Evolutionary conservation across 2,797 vertebrate species (phyloP), one percentile per base, ranked within the genome.

Genomic region (Stomatorhinus walkeri): DNA sequence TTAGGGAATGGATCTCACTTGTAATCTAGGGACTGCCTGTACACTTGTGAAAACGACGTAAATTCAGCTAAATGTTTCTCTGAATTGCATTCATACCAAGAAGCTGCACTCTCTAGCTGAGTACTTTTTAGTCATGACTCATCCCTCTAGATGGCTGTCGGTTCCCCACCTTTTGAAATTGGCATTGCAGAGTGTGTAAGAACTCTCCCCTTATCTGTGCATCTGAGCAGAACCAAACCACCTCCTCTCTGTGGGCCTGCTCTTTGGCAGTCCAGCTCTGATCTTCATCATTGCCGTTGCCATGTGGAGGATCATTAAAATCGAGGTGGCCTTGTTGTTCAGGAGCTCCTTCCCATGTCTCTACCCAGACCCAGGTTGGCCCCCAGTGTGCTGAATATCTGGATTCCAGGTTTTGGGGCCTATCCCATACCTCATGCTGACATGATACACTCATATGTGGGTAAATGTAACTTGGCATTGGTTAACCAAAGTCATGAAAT

Each of bases 291-390:
- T 90, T 89, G 90, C 90, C 72, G 89, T 96, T 89, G 88, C 92
- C 84, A 72, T 95, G 85, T 97, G 95, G 92, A 96, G 95, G 88
- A 36, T 94, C 91, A 98, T 98, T 93, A 98, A 97, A 92, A 92
- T 98, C 85, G 97, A 98, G 88, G 94, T 99, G 19, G 95, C 95
- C 54, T 95, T 99, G 91, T 97, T 95, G 94, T 96, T 96, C 91
- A 95, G 97, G 79, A 92, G 89, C 90, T 93, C 91, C 1, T 95
- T 93, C 90, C 94, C 95, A 61, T 91, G 90, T 89, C 87, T 95
- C 89, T 93, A 94, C 24, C 88, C 76, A 1, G 88, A 91, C 79
- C 94, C 95, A 96, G 97, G 97, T 98, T 96, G 24, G 52, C 12
- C 40, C 12, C 24, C 54, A 22, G 2, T 84, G 24, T 56, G 16